Evolutionary conservation across 2,797 vertebrate species (phyloP).

Genomic region (Poecilia velifera): DNA sequence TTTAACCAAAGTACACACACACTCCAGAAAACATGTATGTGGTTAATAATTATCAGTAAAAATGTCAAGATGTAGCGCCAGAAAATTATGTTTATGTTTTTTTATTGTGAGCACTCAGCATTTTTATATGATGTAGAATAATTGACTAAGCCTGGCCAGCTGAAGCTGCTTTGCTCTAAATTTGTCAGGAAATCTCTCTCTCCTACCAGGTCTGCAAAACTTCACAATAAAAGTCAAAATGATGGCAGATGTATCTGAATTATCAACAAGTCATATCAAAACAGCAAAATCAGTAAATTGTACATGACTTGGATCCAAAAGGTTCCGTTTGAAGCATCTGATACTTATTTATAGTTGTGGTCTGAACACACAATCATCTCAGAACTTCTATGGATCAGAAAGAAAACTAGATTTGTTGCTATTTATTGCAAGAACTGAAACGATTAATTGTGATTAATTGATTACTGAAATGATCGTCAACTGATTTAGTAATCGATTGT

Average conservation of each 20-base stretch:
- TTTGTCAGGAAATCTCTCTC: background rate
- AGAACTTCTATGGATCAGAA: background rate
- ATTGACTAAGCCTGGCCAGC: background rate
- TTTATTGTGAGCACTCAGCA: background rate
- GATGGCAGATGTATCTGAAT: background rate
- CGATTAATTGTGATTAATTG: too few relatives aligned
- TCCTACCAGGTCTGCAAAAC: background rate
- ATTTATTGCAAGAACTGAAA: background rate
- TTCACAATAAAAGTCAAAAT: background rate
- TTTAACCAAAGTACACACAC: conserved; percentile 5
- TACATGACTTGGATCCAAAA: background rate
- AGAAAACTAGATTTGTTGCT: background rate
- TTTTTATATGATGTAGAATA: background rate
- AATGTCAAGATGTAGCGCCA: background rate
- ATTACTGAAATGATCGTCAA: too few relatives aligned
- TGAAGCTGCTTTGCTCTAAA: background rate
- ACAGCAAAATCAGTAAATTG: background rate
- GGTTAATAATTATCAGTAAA: conserved; percentile 16
- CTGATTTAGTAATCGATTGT: too few relatives aligned
- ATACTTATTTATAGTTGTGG: background rate
- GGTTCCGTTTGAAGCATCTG: background rate
- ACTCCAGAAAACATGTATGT: background rate
- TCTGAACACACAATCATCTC: background rate
- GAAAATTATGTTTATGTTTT: background rate
- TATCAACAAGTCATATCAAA: background rate